A percentile compares a stretch with the other conserved stretches of the same genome.
Evolutionary conservation across 2,113 vertebrate species (phyloP).

Genomic region (Suncus etruscus): DNA sequence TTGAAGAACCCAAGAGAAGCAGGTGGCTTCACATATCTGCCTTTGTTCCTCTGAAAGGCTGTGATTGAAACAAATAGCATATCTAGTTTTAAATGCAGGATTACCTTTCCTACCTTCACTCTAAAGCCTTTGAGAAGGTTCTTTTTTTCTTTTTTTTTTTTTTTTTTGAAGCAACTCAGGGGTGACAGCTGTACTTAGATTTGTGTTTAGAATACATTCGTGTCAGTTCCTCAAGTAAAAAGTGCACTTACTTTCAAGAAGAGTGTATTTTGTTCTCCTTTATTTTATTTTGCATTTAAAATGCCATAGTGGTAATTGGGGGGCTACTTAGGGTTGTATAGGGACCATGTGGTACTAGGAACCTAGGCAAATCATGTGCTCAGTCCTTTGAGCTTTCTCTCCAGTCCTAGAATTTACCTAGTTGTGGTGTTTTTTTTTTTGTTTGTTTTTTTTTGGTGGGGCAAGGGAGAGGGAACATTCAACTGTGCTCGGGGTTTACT

Average conservation of each 20-base stretch:
- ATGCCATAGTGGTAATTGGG: too few relatives aligned
- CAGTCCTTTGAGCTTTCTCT: too few relatives aligned
- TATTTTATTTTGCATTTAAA: not conserved
- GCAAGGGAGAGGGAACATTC: too few relatives aligned
- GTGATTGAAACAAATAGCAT: not conserved
- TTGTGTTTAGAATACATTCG: not conserved
- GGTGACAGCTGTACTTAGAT: not conserved
- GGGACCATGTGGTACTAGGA: too few relatives aligned
- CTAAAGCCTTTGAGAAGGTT: not conserved
- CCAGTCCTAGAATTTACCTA: too few relatives aligned
- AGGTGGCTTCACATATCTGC: not conserved
- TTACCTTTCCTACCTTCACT: not conserved
- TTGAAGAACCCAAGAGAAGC: conserved; percentile 22
- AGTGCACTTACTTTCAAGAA: conserved; percentile 3
- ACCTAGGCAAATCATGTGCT: too few relatives aligned
- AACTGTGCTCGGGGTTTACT: too few relatives aligned
- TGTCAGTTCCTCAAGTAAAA: not conserved
- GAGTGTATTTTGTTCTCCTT: not conserved
- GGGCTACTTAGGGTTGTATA: too few relatives aligned
- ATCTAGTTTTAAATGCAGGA: not conserved
- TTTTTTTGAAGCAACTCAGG: not conserved
- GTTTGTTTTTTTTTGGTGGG: too few relatives aligned
- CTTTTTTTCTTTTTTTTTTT: too few relatives aligned
- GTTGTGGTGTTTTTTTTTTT: too few relatives aligned
- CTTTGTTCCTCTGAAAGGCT: conserved; percentile 35